phyloP scores from a whole-genome alignment of 2,797 vertebrate genomes.

The Falco cherrug region DNA sequence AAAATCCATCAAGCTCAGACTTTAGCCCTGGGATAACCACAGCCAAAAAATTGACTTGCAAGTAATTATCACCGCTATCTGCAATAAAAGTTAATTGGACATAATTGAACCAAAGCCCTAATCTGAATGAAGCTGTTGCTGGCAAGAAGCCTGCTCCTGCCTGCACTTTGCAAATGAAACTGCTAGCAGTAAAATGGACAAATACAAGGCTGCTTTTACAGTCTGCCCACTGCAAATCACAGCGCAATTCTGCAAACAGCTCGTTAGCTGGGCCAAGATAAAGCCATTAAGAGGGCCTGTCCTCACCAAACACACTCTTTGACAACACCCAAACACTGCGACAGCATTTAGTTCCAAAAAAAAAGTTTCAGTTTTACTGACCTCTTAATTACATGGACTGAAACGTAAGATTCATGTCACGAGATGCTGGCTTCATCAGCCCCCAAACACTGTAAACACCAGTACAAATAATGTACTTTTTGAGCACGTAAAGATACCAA shows the following conservation, averaged over 20 bases:
- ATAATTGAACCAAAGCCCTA: slow-evolving; percentile 81
- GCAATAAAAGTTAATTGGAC: slow-evolving; percentile 83
- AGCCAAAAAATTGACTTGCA: slow-evolving; percentile 76
- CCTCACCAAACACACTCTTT: slow-evolving; percentile 55
- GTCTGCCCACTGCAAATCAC: slow-evolving; percentile 59
- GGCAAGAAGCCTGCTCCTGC: slow-evolving; percentile 71
- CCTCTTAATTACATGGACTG: neutral
- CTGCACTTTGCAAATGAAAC: slow-evolving; percentile 73
- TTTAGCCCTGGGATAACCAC: slow-evolving; percentile 73
- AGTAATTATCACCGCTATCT: slow-evolving; percentile 80
- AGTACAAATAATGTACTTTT: neutral
- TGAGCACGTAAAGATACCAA: neutral
- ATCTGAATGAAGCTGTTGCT: slow-evolving; percentile 75
- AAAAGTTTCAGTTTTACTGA: slow-evolving; percentile 11
- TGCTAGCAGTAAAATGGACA: slow-evolving; percentile 66
- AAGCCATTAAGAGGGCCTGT: slow-evolving; percentile 39
- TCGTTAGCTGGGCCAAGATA: slow-evolving; percentile 42
- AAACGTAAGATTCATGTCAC: neutral
- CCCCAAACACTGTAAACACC: neutral
- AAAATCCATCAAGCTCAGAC: slow-evolving; percentile 77
- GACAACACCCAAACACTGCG: neutral
- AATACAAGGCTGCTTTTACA: slow-evolving; percentile 64
- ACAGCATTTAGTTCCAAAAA: neutral
- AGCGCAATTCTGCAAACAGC: slow-evolving; percentile 50
- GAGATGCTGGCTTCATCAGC: neutral